These are phyloP conservation scores for Acrobeloides nanus DNA, from an alignment of 2,888 invertebrate species.

Conservation along the genomic window DNA sequence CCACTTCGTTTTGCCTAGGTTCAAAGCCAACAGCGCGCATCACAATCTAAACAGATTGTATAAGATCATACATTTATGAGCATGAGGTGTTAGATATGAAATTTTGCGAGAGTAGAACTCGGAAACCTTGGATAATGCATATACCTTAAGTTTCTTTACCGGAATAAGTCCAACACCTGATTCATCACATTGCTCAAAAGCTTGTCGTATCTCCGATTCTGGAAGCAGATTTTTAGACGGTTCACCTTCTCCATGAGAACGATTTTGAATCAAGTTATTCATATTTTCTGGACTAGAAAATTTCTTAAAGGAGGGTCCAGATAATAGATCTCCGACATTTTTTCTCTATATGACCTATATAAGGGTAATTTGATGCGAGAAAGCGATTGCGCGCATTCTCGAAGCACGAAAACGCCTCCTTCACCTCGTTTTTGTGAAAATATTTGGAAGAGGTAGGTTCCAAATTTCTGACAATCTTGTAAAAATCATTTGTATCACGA, in stretches of 20 bases:
- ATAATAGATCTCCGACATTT: too few species aligned
- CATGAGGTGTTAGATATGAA: background rate
- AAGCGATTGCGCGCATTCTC: too few species aligned
- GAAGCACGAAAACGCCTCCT: too few species aligned
- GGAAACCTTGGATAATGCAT: background rate
- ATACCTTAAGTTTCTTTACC: slow-evolving; percentile 24
- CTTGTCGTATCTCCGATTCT: slow-evolving; percentile 14
- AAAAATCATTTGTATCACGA: too few species aligned
- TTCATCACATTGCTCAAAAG: slow-evolving; percentile 28
- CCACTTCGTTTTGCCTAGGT: slow-evolving; percentile 27
- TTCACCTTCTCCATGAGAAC: slow-evolving; percentile 12
- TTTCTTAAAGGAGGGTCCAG: too few species aligned
- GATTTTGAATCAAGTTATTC: too few species aligned
- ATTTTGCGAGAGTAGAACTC: background rate
- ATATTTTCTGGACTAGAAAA: too few species aligned
- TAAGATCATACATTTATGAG: background rate
- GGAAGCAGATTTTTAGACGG: background rate
- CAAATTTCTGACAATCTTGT: too few species aligned
- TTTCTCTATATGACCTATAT: too few species aligned
- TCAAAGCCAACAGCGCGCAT: slow-evolving; percentile 31
- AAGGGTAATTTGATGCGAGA: too few species aligned
- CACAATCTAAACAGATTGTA: slow-evolving; percentile 16
- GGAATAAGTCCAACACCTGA: slow-evolving; percentile 22
- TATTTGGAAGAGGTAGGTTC: too few species aligned
- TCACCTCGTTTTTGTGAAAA: too few species aligned